Evolutionary conservation across 1,140 invertebrate genomes (phyloP), one percentile per base, ranked within the genome.

Genomic region (Philaenus spumarius): DNA sequence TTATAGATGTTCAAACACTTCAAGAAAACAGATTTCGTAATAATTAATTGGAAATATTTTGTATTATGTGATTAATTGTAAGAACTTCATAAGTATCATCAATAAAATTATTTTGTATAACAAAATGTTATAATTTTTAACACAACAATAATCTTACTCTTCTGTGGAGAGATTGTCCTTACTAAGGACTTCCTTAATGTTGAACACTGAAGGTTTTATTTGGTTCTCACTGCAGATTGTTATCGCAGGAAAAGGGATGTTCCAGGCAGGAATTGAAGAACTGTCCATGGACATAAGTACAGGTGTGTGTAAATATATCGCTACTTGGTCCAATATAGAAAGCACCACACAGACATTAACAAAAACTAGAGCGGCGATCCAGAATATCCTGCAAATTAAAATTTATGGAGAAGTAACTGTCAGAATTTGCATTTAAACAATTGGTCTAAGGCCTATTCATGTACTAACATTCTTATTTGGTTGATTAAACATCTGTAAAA

Each of bases 171-270:
- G 3, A 26, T 55, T 55, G 15, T 40, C 1, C 11, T 42, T 43
- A n/a, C 15, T 55, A 7, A 39, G 39, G 53, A 39, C 23, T 14
- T 40, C 19, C 2, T 14, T 17, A 35, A 55, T 19, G 30, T 59
- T 55, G n/a, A 34, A 42, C 22, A 39, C 4, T 30, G 58, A 35
- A 19, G 35, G 22, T 6, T 35, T 23, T 4, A 22, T 30, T 46
- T 60, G 39, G 39, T 60, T 60, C 35, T 64, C 61, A 19, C 61
- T 62, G 39, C 63, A 64, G 14, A 64, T 52, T 11, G 63, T 64
- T n/a, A 64, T 58, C 3, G 63, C 63, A 11, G 63, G 63, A 53
- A 64, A 64, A 1, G 63, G 63, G 7, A 64, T 24, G 22, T 64
- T 50, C 63, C 61, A 64, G 20, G 60, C 47, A 0, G 40, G 55